phyloP scores from a whole-genome alignment of 2,113 vertebrate species.

The Cyprinodon brontotheroides region DNA sequence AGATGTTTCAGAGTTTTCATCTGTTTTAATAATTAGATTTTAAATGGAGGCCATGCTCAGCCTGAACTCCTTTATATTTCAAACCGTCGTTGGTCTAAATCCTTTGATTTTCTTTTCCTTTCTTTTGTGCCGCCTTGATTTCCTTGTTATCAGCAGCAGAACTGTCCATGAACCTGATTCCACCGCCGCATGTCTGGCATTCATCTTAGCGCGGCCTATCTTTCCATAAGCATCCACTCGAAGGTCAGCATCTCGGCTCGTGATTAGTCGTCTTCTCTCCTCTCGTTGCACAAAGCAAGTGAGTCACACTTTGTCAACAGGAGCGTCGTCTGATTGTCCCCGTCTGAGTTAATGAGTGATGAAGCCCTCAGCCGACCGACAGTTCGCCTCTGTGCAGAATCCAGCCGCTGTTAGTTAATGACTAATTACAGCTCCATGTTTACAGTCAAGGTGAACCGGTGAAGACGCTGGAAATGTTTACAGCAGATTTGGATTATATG shows the following conservation, averaged over 20 bases:
- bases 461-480: slow-evolving; percentile 61
- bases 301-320: slow-evolving; percentile 74
- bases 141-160: slow-evolving; percentile 1
- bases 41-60: not conserved
- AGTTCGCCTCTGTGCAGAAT: slow-evolving; percentile 51
- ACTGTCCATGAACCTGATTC: slow-evolving; percentile 13
- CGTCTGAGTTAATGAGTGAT: slow-evolving; percentile 76
- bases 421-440: slow-evolving; percentile 66
- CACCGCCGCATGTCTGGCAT: slow-evolving; percentile 18
- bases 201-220: slow-evolving; percentile 43
- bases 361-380: slow-evolving; percentile 53
- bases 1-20: no score
- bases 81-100: not conserved
- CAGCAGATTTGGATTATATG: slow-evolving; percentile 33
- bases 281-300: slow-evolving; percentile 61
- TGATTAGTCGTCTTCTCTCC: slow-evolving; percentile 48
- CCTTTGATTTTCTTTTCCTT: not conserved
- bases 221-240: slow-evolving; percentile 47
- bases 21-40: no score
- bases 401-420: slow-evolving; percentile 63
- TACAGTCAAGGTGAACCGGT: slow-evolving; percentile 59
- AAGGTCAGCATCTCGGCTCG: slow-evolving; percentile 47
- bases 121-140: not conserved
- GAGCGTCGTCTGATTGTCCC: slow-evolving; percentile 59
- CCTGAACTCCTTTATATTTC: not conserved